Percentiles rank a stretch among this genome's conserved stretches.
These are phyloP conservation scores for Clarias platycephalus DNA, from an alignment of 2,797 vertebrate species.

Conservation along the genomic window DNA sequence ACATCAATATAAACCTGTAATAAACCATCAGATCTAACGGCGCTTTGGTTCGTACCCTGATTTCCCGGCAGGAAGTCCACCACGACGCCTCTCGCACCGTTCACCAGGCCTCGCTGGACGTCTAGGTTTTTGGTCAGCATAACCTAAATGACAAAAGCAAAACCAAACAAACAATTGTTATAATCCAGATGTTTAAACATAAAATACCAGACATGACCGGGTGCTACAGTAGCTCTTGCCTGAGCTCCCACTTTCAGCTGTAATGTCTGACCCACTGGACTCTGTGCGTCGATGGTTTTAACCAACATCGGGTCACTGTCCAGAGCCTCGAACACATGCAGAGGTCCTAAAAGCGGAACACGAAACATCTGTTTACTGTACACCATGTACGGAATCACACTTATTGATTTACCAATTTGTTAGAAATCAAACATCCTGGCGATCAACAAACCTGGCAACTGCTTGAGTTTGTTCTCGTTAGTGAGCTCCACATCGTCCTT, in stretches of 20 bases:
- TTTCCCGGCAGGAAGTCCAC: conserved; percentile 83
- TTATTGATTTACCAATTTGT: not conserved
- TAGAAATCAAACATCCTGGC: not conserved
- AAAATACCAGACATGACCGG: no score
- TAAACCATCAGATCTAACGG: not conserved
- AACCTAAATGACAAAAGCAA: conserved; percentile 74
- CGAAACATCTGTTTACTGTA: not conserved
- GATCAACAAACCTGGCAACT: conserved; percentile 80
- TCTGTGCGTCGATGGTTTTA: conserved; percentile 84
- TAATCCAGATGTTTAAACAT: not conserved
- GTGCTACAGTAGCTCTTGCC: conserved; percentile 67
- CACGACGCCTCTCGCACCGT: conserved; percentile 91
- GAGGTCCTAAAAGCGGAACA: conserved; percentile 68
- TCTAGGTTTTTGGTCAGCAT: conserved; percentile 96
- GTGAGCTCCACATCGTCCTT: conserved; percentile 94
- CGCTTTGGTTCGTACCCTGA: conserved; percentile 70
- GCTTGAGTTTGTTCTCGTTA: conserved; percentile 82
- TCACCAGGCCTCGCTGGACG: conserved; percentile 88
- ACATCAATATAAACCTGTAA: not conserved
- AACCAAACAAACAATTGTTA: no score
- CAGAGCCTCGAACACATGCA: conserved; percentile 79
- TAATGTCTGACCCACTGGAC: conserved; percentile 82
- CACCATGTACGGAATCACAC: not conserved
- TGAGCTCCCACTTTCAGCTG: conserved; percentile 92
- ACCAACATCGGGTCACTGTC: conserved; percentile 86